phyloP scores from a whole-genome alignment of 2,113 vertebrate genomes.

The Sceloporus tristichus region DNA sequence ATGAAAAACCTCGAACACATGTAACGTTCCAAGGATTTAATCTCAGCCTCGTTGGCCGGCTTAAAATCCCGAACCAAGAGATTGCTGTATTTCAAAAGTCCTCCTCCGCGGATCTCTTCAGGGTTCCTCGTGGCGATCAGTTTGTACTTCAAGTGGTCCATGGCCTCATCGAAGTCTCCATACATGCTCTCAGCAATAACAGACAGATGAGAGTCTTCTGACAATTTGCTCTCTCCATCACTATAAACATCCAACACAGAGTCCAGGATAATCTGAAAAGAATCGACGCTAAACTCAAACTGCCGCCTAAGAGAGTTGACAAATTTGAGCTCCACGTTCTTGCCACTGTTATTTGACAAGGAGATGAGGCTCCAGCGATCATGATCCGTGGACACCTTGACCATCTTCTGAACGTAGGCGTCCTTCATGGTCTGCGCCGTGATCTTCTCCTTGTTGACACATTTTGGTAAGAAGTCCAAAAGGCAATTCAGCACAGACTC shows the following conservation, averaged over 20 bases:
- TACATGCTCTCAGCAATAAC: slow-evolving; percentile 96
- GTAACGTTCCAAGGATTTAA: slow-evolving; percentile 94
- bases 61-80: slow-evolving; percentile 93
- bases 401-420: slow-evolving; percentile 98
- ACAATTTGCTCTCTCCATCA: slow-evolving; percentile 74
- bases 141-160: slow-evolving; percentile 90
- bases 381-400: slow-evolving; percentile 90
- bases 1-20: slow-evolving; percentile 99
- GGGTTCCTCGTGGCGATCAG: slow-evolving; percentile 94
- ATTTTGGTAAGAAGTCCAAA: slow-evolving; percentile 90
- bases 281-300: slow-evolving; percentile 98
- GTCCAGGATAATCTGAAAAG: slow-evolving; percentile 95
- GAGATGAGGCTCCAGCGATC: slow-evolving; percentile 99
- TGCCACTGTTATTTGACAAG: slow-evolving; percentile 94
- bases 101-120: slow-evolving; percentile 95
- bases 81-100: slow-evolving; percentile 96
- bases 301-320: slow-evolving; percentile 90
- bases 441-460: slow-evolving; percentile 94
- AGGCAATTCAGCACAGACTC: slow-evolving; percentile 91
- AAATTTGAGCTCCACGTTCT: slow-evolving; percentile 96
- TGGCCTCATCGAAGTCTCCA: slow-evolving; percentile 91
- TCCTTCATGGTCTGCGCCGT: slow-evolving; percentile 93
- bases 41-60: slow-evolving; percentile 89
- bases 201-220: slow-evolving; percentile 69
- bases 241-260: slow-evolving; percentile 86